phyloP scores from a whole-genome alignment of 2,797 vertebrate genomes.

The Oreochromis mossambicus region DNA sequence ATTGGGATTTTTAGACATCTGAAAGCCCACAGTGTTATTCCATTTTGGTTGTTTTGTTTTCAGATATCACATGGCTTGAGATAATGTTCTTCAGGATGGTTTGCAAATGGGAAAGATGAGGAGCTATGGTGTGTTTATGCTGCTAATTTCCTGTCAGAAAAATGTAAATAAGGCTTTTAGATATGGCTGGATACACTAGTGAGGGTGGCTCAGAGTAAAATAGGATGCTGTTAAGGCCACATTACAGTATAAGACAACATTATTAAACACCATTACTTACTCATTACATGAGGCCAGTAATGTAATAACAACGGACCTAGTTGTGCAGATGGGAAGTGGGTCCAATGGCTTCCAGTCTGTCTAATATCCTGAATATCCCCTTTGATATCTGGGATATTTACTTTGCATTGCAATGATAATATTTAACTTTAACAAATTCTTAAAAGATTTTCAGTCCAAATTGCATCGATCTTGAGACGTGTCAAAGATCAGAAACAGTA shows the following conservation, averaged over 20 bases:
- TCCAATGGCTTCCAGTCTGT: not conserved
- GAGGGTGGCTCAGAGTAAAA: not conserved
- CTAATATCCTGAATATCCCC: not conserved
- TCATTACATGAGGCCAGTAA: not conserved
- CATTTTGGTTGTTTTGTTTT: conserved; percentile 4
- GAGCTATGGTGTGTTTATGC: not conserved
- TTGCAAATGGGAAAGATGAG: not conserved
- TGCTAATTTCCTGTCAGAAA: not conserved
- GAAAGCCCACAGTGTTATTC: not conserved
- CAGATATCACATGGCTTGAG: not conserved
- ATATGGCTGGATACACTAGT: not conserved
- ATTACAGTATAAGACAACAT: not conserved
- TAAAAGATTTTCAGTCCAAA: not conserved
- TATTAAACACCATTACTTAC: not conserved
- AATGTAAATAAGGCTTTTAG: not conserved
- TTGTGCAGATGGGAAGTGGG: not conserved
- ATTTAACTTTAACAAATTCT: not conserved
- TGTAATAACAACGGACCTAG: not conserved
- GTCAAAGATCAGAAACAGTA: not conserved
- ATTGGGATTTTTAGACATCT: not conserved
- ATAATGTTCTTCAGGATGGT: not conserved
- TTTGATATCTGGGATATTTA: not conserved
- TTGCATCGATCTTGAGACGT: not conserved
- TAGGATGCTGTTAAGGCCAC: not conserved
- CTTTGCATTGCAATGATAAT: not conserved